These are phyloP conservation scores for Apamea epomidion DNA, from an alignment of 2,888 invertebrate genomes.

Conservation along the genomic window DNA sequence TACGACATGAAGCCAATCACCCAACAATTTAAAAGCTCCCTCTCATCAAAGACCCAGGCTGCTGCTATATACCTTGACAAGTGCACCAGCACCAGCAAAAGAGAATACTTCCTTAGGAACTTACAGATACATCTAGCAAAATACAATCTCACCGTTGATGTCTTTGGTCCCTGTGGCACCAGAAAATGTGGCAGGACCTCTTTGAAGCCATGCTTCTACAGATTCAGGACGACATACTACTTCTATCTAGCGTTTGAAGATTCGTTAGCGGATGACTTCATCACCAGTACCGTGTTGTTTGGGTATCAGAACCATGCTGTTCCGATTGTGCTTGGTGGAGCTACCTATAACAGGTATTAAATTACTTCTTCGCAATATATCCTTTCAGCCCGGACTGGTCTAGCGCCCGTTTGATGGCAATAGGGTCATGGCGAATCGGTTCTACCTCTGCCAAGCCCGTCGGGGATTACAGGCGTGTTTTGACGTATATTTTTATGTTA, in stretches of 20 bases:
- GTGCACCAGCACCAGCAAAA: slow-evolving; percentile 76
- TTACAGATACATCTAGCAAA: slow-evolving; percentile 83
- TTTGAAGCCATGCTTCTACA: slow-evolving; percentile 80
- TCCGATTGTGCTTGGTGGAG: slow-evolving; percentile 92
- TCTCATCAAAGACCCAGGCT: slow-evolving; percentile 76
- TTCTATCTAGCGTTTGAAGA: slow-evolving; percentile 94
- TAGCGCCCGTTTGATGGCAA: too few relatives aligned
- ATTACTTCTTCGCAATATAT: background rate
- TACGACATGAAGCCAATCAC: slow-evolving; percentile 71
- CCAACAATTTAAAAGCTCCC: slow-evolving; percentile 64
- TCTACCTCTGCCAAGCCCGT: too few relatives aligned
- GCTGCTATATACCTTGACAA: slow-evolving; percentile 82
- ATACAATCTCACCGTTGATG: slow-evolving; percentile 84
- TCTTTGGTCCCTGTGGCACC: slow-evolving; percentile 89
- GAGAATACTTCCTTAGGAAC: slow-evolving; percentile 78
- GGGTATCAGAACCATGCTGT: slow-evolving; percentile 90
- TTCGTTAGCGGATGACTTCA: slow-evolving; percentile 90
- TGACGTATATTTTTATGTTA: too few relatives aligned
- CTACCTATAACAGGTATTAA: slow-evolving; percentile 87
- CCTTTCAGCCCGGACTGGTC: background rate
- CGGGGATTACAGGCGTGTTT: too few relatives aligned
- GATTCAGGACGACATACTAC: slow-evolving; percentile 90
- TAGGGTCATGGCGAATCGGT: too few relatives aligned
- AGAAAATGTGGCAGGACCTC: slow-evolving; percentile 75
- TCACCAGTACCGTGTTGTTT: slow-evolving; percentile 88